Evolutionary conservation across 1,140 invertebrate genomes (phyloP), one percentile per base, ranked within the genome.

Genomic region (Ostrea edulis): DNA sequence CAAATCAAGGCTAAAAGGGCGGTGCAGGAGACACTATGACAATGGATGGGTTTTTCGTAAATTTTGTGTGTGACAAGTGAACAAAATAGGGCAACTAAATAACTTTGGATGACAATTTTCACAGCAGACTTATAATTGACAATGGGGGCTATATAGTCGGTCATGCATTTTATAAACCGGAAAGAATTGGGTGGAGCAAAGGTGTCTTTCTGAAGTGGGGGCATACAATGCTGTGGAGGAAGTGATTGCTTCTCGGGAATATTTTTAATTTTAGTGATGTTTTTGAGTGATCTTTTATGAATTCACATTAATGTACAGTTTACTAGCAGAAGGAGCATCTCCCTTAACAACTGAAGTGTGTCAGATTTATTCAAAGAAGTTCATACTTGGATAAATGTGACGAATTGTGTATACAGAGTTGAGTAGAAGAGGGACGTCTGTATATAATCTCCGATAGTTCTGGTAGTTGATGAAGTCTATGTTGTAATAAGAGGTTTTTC

Each of bases 71-170:
- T 77, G 68, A 77, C 68, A 77, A 29, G 68, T 29, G 29, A 77
- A 77, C 68, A 77, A 77, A 77, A 35, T 77, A 77, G 68, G 29
- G 14, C 68, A 35, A 29, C 68, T 35, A 25, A 62, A 44, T 44
- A 44, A 62, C 14, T 62, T n/a, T 62, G 58, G 29, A 77, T 77
- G 68, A 77, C 68, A 77, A 29, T 29, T 77, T 77, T 77, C 68
- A 77, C 68, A 77, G 68, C 25, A 77, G 68, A 77, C 9, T 14
- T 77, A 77, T 77, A 77, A 77, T 77, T 77, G 68, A 77, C 68
- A 77, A 77, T 77, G 25, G 68, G 68, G 35, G 58, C 68, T 44
- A 35, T 77, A 22, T 77, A 1, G 25, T 25, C 22, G 12, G 11
- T 62, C 58, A 62, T 62, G 58, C 68, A 35, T 29, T 17, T 77